Evolutionary conservation across 2,797 vertebrate genomes (phyloP), one percentile per base, ranked within the genome.

Genomic region (Trichosurus vulpecula): DNA sequence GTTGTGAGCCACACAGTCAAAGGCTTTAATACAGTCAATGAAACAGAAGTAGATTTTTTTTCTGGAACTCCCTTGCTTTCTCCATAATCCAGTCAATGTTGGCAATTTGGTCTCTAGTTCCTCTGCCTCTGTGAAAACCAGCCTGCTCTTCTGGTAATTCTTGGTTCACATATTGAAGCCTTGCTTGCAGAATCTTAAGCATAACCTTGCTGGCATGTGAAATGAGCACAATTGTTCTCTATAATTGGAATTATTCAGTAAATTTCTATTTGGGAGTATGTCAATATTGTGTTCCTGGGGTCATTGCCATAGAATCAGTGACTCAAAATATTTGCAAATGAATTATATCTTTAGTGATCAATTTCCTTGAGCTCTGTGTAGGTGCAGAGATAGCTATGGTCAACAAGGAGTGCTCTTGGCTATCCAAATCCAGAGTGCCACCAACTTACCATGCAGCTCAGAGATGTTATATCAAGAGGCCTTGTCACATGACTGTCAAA

Each of bases 291-390:
- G 53, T 92, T 53, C 91, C 74, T 54, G n/a, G 81, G 47, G 81
- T 90, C 57, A 87, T 54, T 35, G 81, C 54, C 90, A 41, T 52
- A 91, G 13, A 2, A 66, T 90, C 92, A 94, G 11, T 95, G 61
- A 95, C 90, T 93, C 30, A 89, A 87, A 47, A 56, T 55, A 74
- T 4, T 0, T 92, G 14, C 66, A 96, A 96, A 58, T 90, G 90
- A 94, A 31, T 56, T 31, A 95, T n/a, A 93, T 47, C 61, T 66
- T 81, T 93, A 30, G 58, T 93, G 54, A 90, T 51, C 57, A 41
- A 74, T 14, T 8, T n/a, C 55, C 93, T 57, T n/a, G 51, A 93
- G 41, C 14, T 89, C 95, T 92, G 92, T 54, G 90, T 12, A 30
- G 81, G 90, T 93, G 2, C 0, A 90, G 94, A 41, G 41, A 91